phyloP scores from a whole-genome alignment of 1,140 invertebrate genomes.

The Himalopsyche phryganea region DNA sequence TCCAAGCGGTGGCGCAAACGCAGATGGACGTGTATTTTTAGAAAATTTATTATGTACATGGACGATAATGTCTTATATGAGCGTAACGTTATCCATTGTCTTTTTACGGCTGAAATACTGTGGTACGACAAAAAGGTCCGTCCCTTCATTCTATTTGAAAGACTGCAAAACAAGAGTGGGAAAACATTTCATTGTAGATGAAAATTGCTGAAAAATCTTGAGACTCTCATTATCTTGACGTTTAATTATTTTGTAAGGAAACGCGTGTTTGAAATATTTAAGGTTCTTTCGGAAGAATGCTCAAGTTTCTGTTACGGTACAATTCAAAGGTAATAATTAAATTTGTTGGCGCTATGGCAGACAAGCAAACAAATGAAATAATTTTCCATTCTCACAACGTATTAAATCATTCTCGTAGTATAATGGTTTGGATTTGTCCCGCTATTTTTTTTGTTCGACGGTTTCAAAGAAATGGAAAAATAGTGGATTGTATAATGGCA shows the following conservation, averaged over 20 bases:
- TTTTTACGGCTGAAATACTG: too few relatives aligned
- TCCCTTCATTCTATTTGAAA: not conserved
- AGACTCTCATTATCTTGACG: slow-evolving; percentile 20
- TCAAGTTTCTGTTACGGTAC: not conserved
- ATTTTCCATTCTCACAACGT: slow-evolving; percentile 16
- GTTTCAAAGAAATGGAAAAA: too few relatives aligned
- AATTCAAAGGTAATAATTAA: slow-evolving; percentile 22
- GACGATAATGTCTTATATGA: too few relatives aligned
- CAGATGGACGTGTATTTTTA: too few relatives aligned
- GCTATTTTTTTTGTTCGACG: too few relatives aligned
- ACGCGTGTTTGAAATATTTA: slow-evolving; percentile 23
- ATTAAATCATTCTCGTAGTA: slow-evolving; percentile 13
- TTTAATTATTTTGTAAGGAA: slow-evolving; percentile 24
- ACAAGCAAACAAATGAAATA: slow-evolving; percentile 22
- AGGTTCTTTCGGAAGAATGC: slow-evolving; percentile 7
- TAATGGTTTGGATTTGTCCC: too few relatives aligned
- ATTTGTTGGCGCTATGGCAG: slow-evolving; percentile 10
- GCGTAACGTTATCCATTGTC: too few relatives aligned
- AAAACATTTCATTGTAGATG: slow-evolving; percentile 1
- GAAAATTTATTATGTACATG: too few relatives aligned
- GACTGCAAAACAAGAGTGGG: not conserved
- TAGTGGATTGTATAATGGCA: too few relatives aligned
- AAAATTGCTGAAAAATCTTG: slow-evolving; percentile 18
- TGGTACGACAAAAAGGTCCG: too few relatives aligned
- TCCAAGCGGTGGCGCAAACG: too few relatives aligned